Conservation (phyloP, 2,888 invertebrate species). For the Aromia moschata region DNA sequence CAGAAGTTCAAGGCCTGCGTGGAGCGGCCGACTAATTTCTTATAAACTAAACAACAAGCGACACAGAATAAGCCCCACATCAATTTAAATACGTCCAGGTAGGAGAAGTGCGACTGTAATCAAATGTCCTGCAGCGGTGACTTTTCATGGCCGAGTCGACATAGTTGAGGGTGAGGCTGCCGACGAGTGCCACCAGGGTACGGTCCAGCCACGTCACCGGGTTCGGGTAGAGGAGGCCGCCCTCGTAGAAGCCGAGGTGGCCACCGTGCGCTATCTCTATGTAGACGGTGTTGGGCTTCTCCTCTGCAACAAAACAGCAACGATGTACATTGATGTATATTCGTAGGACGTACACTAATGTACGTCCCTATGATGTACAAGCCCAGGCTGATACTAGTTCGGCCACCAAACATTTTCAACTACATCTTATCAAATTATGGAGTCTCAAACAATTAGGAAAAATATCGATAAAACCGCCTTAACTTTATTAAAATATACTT, state of each 20-base stretch:
- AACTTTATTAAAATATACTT: too few species aligned
- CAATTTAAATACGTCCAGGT: conserved; percentile 16
- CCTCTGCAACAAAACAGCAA: conserved; percentile 64
- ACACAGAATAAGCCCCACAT: conserved; percentile 11
- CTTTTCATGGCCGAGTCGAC: conserved; percentile 51
- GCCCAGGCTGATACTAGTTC: too few species aligned
- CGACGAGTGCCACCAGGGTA: conserved; percentile 82
- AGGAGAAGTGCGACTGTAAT: conserved; percentile 20
- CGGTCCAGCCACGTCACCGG: conserved; percentile 94
- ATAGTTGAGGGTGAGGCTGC: conserved; percentile 72
- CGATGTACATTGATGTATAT: too few species aligned
- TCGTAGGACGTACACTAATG: too few species aligned
- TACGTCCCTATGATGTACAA: too few species aligned
- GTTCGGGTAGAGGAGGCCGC: conserved; percentile 85
- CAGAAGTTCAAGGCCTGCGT: conserved; percentile 13
- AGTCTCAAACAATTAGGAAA: too few species aligned
- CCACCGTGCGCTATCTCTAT: conserved; percentile 91
- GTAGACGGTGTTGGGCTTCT: conserved; percentile 75
- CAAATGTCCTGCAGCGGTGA: conserved; percentile 29
- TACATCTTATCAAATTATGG: too few species aligned
- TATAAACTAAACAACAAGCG: conserved; percentile 24
- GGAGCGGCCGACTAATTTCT: conserved; percentile 12
- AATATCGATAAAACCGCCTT: too few species aligned
- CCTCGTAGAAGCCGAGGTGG: conserved; percentile 94
- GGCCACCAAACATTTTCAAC: too few species aligned